Base-by-base conservation (phyloP, 2,888 invertebrate species). In the Pinctada fucata region DNA sequence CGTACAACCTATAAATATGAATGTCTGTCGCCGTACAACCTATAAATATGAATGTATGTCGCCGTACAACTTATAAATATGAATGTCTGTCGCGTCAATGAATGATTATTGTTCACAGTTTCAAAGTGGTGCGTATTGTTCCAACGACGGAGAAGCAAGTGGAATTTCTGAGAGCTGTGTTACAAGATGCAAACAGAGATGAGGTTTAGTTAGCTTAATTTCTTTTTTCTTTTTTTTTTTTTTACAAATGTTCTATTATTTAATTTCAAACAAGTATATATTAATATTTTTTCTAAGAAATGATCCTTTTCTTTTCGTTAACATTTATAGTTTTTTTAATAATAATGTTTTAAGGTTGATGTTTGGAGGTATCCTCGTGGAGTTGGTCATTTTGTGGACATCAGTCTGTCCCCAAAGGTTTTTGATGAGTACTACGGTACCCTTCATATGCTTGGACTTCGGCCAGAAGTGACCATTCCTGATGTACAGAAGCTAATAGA, bases 401-500 rank as follows among this genome's bases (percentile, higher is more conserved):
- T 82, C 31, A 68, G 79, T 1, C 3, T 79, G 8, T 31, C 78
- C 3, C 78, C 80, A 51, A 52, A 72, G 4, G 6, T 73, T 8
- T 76, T 72, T 4, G 47, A 45, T 8, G 49, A 68, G 66, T n/a
- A 80, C 2, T 47, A 67, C 31, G 69, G 47, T 3, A 49, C 45
- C 8, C 72, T 81, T 47, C 45, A 49, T 6, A n/a, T 70, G 16
- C 64, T 69, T 16, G 81, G 82, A 47, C 68, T 84, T 52, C n/a
- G 50, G 1, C 45, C 76, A 0, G 64, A 8, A 2, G 63, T 82
- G 0, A 13, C 82, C 6, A 84, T 86, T 10, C 75, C 81, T 2
- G 82, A 87, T 69, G 73, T 87, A 0, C 84, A 87, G 63, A 8
- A 51, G n/a, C 52, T 76, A 10, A 80, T 86, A 13, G 31, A 31